Evolutionary conservation across 2,888 invertebrate species (phyloP), one percentile per base, ranked within the genome.

Genomic region (Aproaerema taeniolella): DNA sequence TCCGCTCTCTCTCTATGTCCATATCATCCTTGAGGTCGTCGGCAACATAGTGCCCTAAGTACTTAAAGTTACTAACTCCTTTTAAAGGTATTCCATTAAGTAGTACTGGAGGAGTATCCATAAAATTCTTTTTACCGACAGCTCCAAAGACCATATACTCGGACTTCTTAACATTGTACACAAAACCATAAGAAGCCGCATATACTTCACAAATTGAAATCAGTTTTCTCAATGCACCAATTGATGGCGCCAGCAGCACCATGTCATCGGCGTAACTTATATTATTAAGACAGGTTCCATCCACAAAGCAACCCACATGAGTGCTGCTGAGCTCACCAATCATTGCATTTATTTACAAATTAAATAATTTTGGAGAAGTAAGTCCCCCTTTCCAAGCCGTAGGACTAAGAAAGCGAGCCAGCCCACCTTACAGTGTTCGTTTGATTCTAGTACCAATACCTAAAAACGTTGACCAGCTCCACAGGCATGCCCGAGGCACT

Each of bases 21-120:
- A 28, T 28, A 10, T 28, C 28, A n/a, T 28, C 28, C 28, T 28
- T 28, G 28, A 28, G 28, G 28, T 10, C 28, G 3, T 28, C 28
- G 28, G 28, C n/a, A 28, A 28, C 28, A 28, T 28, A 28, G n/a
- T 28, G 28, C 11, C 28, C 28, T 10, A 28, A 10, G 28, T 28
- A 28, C n/a, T 28, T 28, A 28, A 28, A 4, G n/a, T 10, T 5
- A n/a, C 7, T 28, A n/a, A 28, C 28, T 10, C 28, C n/a, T 28
- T 28, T 28, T 10, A 28, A 28, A 3, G 28, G 28, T 4, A n/a
- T 7, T 7, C 28, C 28, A 28, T 28, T 28, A 10, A 28, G 28
- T 8, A 4, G n/a, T n/a, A 28, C n/a, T 4, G 20, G 20, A 20
- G 8, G 20, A 6, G 20, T 20, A 8, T 20, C 8, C 4, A 20